Percentiles rank a stretch among this genome's conserved stretches.
Conservation (phyloP, 2,888 invertebrate species). For the Dicyrtomina minuta region DNA sequence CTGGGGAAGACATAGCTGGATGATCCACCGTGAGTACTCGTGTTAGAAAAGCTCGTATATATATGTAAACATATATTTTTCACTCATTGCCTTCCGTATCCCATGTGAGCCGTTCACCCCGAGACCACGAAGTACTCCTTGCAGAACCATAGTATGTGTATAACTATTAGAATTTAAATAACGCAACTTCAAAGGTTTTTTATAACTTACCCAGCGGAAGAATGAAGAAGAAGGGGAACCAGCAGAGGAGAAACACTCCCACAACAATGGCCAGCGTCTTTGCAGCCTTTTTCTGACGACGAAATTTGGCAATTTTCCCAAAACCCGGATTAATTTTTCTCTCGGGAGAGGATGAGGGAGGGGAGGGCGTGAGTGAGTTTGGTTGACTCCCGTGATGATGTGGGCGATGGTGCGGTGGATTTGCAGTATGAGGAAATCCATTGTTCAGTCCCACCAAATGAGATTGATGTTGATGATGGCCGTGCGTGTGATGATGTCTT, state of each 20-base stretch:
- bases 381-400: conserved; percentile 38
- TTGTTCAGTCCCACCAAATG: not conserved
- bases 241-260: conserved; percentile 67
- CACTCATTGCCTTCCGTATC: no score
- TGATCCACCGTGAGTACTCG: no score
- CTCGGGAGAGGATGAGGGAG: conserved; percentile 53
- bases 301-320: conserved; percentile 60
- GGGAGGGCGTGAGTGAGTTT: conserved; percentile 49
- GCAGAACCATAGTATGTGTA: no score
- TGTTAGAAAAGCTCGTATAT: no score
- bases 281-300: conserved; percentile 66
- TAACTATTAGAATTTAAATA: not conserved
- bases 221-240: conserved; percentile 70
- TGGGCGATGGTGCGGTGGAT: conserved; percentile 10
- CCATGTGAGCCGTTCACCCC: no score
- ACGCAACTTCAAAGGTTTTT: not conserved
- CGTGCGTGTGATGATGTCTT: conserved; percentile 22
- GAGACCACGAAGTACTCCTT: no score
- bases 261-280: conserved; percentile 68
- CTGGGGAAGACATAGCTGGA: no score
- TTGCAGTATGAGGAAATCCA: conserved; percentile 16
- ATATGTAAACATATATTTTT: no score
- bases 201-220: conserved; percentile 63
- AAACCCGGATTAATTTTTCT: conserved; percentile 51
- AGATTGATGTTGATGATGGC: conserved; percentile 12